Evolutionary conservation across 2,888 invertebrate genomes (phyloP).

Genomic region (Saturnia pavonia): DNA sequence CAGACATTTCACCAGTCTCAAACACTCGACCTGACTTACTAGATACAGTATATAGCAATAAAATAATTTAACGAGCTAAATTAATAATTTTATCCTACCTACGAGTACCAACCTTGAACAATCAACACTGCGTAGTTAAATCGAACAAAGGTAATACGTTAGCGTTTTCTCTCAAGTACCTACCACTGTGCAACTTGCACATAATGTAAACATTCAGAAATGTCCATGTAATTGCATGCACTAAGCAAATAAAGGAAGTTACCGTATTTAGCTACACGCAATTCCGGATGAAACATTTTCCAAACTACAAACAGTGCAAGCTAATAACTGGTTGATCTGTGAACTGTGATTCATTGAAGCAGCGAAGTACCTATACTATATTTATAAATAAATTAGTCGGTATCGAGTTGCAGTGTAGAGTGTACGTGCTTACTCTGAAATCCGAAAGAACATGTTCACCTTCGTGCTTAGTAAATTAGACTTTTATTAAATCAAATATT

Average conservation of each 20-base stretch:
- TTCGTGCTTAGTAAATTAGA: conserved; percentile 14
- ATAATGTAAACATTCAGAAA: conserved; percentile 8
- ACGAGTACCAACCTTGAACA: neutral
- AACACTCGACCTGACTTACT: neutral
- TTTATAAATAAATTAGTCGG: conserved; percentile 20
- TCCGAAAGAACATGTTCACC: neutral
- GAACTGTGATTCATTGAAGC: conserved; percentile 19
- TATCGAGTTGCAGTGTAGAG: conserved; percentile 11
- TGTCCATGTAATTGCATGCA: neutral
- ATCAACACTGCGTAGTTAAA: neutral
- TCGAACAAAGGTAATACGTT: conserved; percentile 5
- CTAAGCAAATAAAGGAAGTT: neutral
- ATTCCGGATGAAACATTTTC: conserved; percentile 11
- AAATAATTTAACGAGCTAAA: neutral
- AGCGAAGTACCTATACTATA: neutral
- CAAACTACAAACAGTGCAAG: neutral
- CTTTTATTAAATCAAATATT: neutral
- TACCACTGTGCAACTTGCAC: neutral
- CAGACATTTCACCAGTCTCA: neutral
- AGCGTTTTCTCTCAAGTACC: neutral
- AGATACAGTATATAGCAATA: neutral
- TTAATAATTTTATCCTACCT: neutral
- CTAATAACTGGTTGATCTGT: neutral
- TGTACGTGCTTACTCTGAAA: conserved; percentile 9
- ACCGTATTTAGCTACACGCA: conserved; percentile 1